A percentile compares a stretch with the other conserved stretches of the same genome.
Evolutionary conservation across 2,113 vertebrate genomes (phyloP).

Genomic region (Columba janthina): DNA sequence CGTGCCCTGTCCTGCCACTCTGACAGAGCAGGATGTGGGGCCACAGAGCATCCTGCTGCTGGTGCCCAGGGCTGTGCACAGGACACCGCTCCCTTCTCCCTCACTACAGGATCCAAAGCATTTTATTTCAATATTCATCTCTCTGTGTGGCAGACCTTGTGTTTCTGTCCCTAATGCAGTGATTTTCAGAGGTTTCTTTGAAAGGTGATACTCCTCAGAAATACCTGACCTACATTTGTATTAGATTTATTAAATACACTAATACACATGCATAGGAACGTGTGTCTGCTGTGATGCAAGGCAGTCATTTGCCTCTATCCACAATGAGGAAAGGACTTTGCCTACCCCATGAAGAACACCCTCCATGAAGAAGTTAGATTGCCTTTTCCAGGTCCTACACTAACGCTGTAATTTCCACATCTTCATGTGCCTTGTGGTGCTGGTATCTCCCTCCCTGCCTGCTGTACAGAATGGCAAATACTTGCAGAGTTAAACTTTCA

Average conservation of each 20-base stretch:
- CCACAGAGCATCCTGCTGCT: background rate
- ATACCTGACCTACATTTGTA: background rate
- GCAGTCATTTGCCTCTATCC: rapidly evolving
- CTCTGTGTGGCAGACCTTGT: background rate
- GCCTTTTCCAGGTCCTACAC: rapidly evolving
- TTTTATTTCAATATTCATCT: background rate
- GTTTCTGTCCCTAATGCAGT: rapidly evolving
- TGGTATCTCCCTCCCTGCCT: background rate
- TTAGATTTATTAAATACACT: background rate
- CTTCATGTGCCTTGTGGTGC: rapidly evolving
- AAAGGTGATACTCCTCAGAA: background rate
- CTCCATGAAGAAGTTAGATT: background rate
- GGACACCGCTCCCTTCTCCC: background rate
- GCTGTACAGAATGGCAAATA: background rate
- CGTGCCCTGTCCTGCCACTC: rapidly evolving
- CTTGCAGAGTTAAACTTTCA: background rate
- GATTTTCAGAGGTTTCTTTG: background rate
- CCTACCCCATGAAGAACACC: rapidly evolving
- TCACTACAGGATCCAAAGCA: background rate
- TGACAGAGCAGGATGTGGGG: rapidly evolving
- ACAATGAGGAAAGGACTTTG: rapidly evolving
- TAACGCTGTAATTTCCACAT: rapidly evolving
- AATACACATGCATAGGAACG: rapidly evolving
- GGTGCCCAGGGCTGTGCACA: too few relatives aligned
- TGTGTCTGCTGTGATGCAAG: rapidly evolving